phyloP scores from a whole-genome alignment of 2,888 invertebrate genomes.

The Mesochorus sp. region DNA sequence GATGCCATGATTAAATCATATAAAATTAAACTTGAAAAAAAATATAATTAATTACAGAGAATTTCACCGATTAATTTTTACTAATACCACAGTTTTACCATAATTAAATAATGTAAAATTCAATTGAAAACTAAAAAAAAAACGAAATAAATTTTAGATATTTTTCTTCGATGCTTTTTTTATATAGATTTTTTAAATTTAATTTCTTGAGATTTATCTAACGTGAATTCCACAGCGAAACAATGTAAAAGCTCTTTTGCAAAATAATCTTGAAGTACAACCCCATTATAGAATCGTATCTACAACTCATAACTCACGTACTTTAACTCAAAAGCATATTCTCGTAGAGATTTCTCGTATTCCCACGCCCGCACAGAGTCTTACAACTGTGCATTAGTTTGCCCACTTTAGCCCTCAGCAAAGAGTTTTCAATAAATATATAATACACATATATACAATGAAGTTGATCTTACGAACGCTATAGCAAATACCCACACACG shows the following conservation, averaged over 20 bases:
- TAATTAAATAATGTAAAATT: too few species aligned
- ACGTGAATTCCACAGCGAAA: not conserved
- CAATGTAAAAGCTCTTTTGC: not conserved
- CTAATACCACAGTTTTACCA: too few species aligned
- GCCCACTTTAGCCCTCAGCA: not conserved
- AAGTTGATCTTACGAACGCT: too few species aligned
- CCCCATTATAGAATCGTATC: constrained; percentile 19
- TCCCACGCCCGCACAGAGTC: constrained; percentile 48
- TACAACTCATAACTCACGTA: constrained; percentile 12
- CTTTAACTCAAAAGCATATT: constrained; percentile 21
- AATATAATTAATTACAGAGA: too few species aligned
- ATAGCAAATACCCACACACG: constrained; percentile 1
- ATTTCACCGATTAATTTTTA: too few species aligned
- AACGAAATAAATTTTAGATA: too few species aligned
- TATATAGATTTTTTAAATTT: too few species aligned
- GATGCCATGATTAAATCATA: too few species aligned
- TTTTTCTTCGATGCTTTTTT: too few species aligned
- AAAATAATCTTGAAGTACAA: too few species aligned
- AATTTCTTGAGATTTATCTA: not conserved
- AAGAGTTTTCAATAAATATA: constrained; percentile 3
- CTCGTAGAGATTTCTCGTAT: constrained; percentile 24
- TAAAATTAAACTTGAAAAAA: too few species aligned
- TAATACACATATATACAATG: not conserved
- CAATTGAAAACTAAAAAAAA: too few species aligned
- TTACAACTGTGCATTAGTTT: constrained; percentile 38